phyloP scores from a whole-genome alignment of 2,797 vertebrate genomes.

The Acridotheres tristis region DNA sequence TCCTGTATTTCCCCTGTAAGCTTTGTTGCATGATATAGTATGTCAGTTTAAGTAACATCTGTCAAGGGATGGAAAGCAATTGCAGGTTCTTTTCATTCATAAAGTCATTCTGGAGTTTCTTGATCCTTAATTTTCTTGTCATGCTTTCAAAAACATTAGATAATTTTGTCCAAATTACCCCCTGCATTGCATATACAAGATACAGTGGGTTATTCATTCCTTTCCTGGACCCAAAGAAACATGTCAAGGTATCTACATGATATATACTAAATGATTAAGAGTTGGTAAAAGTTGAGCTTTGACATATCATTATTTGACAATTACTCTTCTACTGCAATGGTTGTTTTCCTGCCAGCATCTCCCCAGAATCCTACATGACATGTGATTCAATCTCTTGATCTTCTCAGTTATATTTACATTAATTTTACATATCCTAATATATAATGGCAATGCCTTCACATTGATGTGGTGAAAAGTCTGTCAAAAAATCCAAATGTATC shows the following conservation, averaged over 20 bases:
- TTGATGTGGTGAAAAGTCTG: neutral
- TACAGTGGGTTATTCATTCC: constrained; percentile 51
- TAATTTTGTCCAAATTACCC: constrained; percentile 54
- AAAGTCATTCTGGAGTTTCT: constrained; percentile 43
- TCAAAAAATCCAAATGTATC: neutral
- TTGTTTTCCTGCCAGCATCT: constrained; percentile 38
- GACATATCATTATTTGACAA: constrained; percentile 31
- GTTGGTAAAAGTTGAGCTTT: constrained; percentile 36
- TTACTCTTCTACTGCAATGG: constrained; percentile 25
- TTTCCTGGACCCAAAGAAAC: constrained; percentile 63
- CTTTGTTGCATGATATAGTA: constrained; percentile 52
- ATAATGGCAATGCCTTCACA: neutral
- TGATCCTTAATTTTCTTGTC: constrained; percentile 68
- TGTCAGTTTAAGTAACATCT: constrained; percentile 67
- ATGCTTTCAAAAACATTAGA: constrained; percentile 64
- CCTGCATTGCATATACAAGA: constrained; percentile 40
- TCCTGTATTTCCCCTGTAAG: constrained; percentile 1
- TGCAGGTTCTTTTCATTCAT: constrained; percentile 57
- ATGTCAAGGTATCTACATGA: constrained; percentile 38
- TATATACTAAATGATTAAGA: constrained; percentile 45
- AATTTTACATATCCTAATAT: constrained; percentile 33
- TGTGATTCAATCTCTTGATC: constrained; percentile 32
- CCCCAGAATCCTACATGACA: constrained; percentile 24
- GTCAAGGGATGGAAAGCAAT: constrained; percentile 62
- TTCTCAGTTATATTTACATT: constrained; percentile 31